Base-by-base conservation (phyloP, 23 tunicate genomes). In the Ciona savignyi region DNA sequence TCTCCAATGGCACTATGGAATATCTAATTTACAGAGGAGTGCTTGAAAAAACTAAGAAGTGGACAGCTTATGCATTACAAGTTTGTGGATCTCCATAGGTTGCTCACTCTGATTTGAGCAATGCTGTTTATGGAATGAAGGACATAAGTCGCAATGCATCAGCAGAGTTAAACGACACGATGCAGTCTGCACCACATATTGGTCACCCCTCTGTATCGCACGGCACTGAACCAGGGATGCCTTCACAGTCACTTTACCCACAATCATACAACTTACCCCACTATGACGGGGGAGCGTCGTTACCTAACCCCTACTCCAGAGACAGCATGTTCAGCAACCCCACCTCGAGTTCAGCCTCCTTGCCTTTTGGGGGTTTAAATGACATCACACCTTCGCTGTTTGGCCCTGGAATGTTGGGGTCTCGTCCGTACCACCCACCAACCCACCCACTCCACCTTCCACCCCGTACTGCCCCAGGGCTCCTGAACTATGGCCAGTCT, bases 181-280 rank as follows among this genome's bases (percentile, higher is more conserved):
- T 74, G 68, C 68, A 74, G 56, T 25, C 65, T 27, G 65, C 30
- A 25, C 68, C 78, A 30, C 68, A 68, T 1, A 48, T 74, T 9
- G 78, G 78, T 30, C 62, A 62, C 51, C 29, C 78, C 48, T 68
- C 78, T 1, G 23, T 64, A 20, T 27, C 78, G 2, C 69, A 62
- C 24, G 27, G 29, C 31, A 32, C 27, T 21, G 69, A 74, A 9
- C 51, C 69, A 6, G 56, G 51, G 48, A 25, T 64, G 23, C 29
- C 78, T 23, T 19, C 77, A 51, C 68, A 74, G 29, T 63, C 78
- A 9, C 69, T 62, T n/a, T 74, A 74, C 70, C 78, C 78, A 62
- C 78, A 62, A 29, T 63, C 78, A 27, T 74, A 74, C 29, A 60
- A 48, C 34, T 22, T 60, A 9, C 78, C 78, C 64, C n/a, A 23